Percentiles rank a stretch among this genome's conserved stretches.
Conservation (phyloP, 2,113 vertebrate genomes). For the Ranitomeya imitator region DNA sequence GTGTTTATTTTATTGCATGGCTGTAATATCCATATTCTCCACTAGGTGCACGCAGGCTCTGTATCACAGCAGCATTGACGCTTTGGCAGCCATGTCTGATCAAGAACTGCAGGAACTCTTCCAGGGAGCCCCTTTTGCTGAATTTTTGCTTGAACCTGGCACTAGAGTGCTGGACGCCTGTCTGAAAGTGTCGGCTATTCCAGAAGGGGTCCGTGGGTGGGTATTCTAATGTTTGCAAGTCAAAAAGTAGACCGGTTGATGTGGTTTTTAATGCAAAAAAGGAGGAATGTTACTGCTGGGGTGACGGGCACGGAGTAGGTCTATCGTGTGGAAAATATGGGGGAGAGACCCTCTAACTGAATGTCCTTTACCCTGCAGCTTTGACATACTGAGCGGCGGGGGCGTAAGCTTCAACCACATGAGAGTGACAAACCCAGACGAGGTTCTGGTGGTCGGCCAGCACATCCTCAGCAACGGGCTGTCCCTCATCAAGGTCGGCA, state of each 20-base stretch:
- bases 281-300: too few relatives aligned
- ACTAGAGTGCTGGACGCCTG: conserved; percentile 86
- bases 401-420: conserved; percentile 90
- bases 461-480: conserved; percentile 93
- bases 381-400: conserved; percentile 84
- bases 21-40: conserved; percentile 34
- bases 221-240: not conserved
- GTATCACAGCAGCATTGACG: conserved; percentile 81
- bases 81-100: conserved; percentile 88
- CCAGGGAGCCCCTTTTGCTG: conserved; percentile 80
- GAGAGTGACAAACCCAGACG: conserved; percentile 79
- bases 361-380: conserved; percentile 71
- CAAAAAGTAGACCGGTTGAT: not conserved
- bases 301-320: too few relatives aligned
- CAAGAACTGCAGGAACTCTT: conserved; percentile 89
- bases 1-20: not conserved
- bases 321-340: too few relatives aligned
- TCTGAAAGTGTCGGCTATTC: conserved; percentile 81
- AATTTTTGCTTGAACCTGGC: conserved; percentile 88
- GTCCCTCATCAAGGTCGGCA: conserved; percentile 87
- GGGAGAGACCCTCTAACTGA: too few relatives aligned
- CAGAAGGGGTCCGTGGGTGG: conserved; percentile 88
- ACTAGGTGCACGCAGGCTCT: conserved; percentile 86
- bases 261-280: too few relatives aligned
- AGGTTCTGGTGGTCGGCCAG: conserved; percentile 83